Evolutionary conservation across 2,113 vertebrate species (phyloP), one percentile per base, ranked within the genome.

Genomic region (Gnathonemus echidnorhynchus): DNA sequence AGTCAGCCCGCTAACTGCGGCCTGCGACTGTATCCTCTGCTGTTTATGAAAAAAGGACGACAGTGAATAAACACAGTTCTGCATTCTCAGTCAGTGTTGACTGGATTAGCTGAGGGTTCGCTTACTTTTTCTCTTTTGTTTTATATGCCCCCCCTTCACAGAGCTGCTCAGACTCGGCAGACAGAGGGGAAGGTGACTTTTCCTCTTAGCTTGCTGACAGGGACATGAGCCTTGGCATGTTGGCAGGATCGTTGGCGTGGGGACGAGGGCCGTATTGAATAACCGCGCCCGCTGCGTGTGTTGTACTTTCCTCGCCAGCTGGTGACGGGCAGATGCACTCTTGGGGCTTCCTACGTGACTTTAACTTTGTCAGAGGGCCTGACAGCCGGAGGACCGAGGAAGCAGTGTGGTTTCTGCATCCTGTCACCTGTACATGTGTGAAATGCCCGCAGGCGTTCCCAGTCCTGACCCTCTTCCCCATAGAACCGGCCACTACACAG

Each of bases 131-230:
- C 13, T 17, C 84, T 48, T 46, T 86, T 24, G 84, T n/a, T 48
- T n/a, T n/a, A 24, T 24, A 15, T 42, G n/a, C 27, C 86, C 2
- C 45, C 7, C 42, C 49, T 8, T 8, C 21, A 9, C 21, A 24
- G 21, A 85, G 42, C 45, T 35, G 11, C 8, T 52, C 31, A 53
- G 48, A 35, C 31, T 31, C 13, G 35, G 49, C 2, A 17, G n/a
- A 86, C 49, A n/a, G 86, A 48, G 27, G 86, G n/a, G 24, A 87
- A 87, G 86, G 86, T 87, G 86, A 87, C 86, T 53, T 87, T 19
- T 52, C 85, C 50, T 53, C 86, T 56, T 52, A 9, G 15, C 86
- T 19, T 17, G 31, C 45, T 35, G 86, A 87, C 86, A 53, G 31
- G 27, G n/a, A 52, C 49, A 87, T 5, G 49, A 31, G 49, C 11